Evolutionary conservation across 2,113 vertebrate genomes (phyloP).

Genomic region (Phylloscopus trochiloides): DNA sequence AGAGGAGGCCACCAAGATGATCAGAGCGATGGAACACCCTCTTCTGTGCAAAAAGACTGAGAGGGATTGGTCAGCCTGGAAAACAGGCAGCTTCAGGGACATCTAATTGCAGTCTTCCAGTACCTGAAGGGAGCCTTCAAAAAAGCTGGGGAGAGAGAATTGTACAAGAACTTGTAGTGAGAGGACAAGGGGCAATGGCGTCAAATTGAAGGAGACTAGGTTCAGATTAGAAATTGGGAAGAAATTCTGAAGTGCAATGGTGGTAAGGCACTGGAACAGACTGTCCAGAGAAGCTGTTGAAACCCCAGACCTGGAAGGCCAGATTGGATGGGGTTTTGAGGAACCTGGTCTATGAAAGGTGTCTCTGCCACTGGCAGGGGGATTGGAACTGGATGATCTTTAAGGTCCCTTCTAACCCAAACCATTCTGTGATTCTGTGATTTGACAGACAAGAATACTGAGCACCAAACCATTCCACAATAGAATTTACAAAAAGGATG

Average conservation of each 20-base stretch:
- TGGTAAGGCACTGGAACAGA: background rate
- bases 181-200: background rate
- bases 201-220: background rate
- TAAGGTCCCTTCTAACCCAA: background rate
- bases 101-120: background rate
- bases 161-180: background rate
- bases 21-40: background rate
- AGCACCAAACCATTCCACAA: background rate
- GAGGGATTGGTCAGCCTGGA: background rate
- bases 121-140: background rate
- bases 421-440: background rate
- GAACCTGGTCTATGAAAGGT: background rate
- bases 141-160: background rate
- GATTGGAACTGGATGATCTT: background rate
- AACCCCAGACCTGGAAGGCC: background rate
- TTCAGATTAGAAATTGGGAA: background rate
- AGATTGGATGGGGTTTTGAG: background rate
- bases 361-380: background rate
- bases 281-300: background rate
- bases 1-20: background rate
- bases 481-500: background rate
- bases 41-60: background rate
- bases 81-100: background rate
- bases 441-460: background rate
- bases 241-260: background rate